phyloP scores from a whole-genome alignment of 2,888 invertebrate genomes.

The Petrolisthes manimaculis region DNA sequence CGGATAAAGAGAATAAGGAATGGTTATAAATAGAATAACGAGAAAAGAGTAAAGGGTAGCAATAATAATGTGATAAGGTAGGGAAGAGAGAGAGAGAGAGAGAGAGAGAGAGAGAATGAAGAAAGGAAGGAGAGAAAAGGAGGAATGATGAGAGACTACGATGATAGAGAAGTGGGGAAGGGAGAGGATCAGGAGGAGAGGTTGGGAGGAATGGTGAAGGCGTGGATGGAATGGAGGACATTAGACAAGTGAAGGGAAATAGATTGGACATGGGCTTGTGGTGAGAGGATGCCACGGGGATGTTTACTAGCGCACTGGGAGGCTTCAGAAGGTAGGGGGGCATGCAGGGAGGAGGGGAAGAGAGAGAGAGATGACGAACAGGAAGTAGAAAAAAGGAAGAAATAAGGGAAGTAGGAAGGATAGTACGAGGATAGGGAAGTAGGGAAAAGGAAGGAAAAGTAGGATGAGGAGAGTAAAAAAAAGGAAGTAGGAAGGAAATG shows the following conservation, averaged over 20 bases:
- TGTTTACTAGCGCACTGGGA: background rate
- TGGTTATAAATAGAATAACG: no score
- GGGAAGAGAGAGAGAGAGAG: background rate
- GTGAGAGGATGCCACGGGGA: background rate
- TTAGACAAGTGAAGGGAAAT: background rate
- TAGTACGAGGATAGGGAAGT: background rate
- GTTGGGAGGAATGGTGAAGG: background rate
- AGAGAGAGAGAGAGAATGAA: conserved; percentile 19
- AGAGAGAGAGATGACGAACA: background rate
- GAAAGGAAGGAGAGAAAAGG: background rate
- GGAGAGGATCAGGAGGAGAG: background rate
- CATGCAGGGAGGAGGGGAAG: background rate
- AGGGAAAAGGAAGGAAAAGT: no score
- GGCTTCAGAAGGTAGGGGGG: background rate
- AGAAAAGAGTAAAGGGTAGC: no score
- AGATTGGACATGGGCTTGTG: background rate
- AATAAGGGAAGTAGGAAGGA: background rate
- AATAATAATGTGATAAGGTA: no score
- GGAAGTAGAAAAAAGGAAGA: background rate
- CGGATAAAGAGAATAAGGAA: no score
- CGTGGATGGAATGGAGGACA: background rate
- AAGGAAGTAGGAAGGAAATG: no score
- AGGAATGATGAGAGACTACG: background rate
- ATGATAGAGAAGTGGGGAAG: background rate
- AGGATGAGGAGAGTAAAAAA: no score